These are phyloP conservation scores for Tinamus major DNA, from an alignment of 2,797 vertebrate genomes.

Conservation along the genomic window DNA sequence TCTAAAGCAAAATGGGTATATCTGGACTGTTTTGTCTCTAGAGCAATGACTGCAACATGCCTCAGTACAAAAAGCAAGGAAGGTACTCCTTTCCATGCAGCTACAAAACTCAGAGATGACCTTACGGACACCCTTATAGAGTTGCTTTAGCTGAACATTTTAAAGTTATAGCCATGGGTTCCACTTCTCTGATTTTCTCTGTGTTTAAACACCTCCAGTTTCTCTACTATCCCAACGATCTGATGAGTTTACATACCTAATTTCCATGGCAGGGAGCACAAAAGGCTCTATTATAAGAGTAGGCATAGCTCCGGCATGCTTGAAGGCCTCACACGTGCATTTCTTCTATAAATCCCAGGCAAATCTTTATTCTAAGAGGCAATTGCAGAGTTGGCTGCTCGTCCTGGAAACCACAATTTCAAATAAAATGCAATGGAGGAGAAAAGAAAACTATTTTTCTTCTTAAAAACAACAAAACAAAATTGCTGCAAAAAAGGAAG, in stretches of 20 bases:
- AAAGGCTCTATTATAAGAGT: conserved; percentile 21
- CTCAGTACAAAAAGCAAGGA: background rate
- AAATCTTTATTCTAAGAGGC: conserved; percentile 33
- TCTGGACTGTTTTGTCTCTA: background rate
- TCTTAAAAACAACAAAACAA: conserved; percentile 48
- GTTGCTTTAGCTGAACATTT: background rate
- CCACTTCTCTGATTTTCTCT: background rate
- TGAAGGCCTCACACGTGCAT: conserved; percentile 47
- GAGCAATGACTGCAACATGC: background rate
- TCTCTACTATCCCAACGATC: background rate
- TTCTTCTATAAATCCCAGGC: conserved; percentile 48
- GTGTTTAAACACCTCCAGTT: background rate
- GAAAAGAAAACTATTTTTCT: conserved; percentile 37
- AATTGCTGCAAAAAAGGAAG: background rate
- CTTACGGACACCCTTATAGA: background rate
- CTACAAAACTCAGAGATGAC: background rate
- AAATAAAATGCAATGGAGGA: conserved; percentile 55
- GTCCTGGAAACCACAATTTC: conserved; percentile 60
- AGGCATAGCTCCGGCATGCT: background rate
- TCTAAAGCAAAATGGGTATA: background rate
- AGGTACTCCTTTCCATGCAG: background rate
- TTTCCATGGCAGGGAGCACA: background rate
- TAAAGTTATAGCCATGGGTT: background rate
- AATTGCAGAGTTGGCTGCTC: conserved; percentile 40
- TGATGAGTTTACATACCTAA: background rate